Conservation (phyloP, 2,888 invertebrate species). For the Craniophora ligustri region DNA sequence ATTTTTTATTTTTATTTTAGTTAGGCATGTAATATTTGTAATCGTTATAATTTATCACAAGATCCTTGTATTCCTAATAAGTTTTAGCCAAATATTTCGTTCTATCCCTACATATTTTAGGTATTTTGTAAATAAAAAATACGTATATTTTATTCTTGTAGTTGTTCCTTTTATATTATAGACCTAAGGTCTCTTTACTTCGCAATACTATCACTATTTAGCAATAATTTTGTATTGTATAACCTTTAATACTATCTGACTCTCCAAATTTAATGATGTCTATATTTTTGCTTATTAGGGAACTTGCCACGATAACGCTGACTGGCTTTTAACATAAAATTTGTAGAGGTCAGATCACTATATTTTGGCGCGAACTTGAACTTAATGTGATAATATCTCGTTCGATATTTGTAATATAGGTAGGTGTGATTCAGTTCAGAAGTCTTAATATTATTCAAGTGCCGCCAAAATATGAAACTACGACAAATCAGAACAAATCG, state of each 20-base stretch:
- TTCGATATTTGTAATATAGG: slow-evolving; percentile 32
- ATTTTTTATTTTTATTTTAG: slow-evolving; percentile 48
- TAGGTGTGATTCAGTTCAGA: slow-evolving; percentile 24
- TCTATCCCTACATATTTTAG: slow-evolving; percentile 76
- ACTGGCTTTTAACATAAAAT: slow-evolving; percentile 55
- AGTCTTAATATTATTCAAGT: slow-evolving; percentile 35
- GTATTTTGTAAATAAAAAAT: slow-evolving; percentile 84
- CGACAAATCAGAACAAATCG: slow-evolving; percentile 38
- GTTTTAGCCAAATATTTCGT: slow-evolving; percentile 87
- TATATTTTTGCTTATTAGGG: slow-evolving; percentile 51
- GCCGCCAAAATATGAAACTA: slow-evolving; percentile 34
- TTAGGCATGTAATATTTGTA: slow-evolving; percentile 64
- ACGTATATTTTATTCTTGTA: slow-evolving; percentile 81
- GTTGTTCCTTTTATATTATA: slow-evolving; percentile 81
- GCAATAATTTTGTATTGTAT: slow-evolving; percentile 84
- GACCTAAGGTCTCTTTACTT: slow-evolving; percentile 85
- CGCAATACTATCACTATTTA: slow-evolving; percentile 84
- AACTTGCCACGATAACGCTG: slow-evolving; percentile 39
- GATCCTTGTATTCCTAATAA: slow-evolving; percentile 81
- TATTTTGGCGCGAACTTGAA: slow-evolving; percentile 45
- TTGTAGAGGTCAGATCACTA: slow-evolving; percentile 57
- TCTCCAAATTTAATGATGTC: slow-evolving; percentile 62
- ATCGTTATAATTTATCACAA: slow-evolving; percentile 72
- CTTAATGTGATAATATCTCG: slow-evolving; percentile 40
- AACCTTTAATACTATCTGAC: slow-evolving; percentile 58